Percentiles rank a stretch among this genome's conserved stretches.
Evolutionary conservation across 2,797 vertebrate species (phyloP).

Genomic region (Hippopotamyrus pictus): DNA sequence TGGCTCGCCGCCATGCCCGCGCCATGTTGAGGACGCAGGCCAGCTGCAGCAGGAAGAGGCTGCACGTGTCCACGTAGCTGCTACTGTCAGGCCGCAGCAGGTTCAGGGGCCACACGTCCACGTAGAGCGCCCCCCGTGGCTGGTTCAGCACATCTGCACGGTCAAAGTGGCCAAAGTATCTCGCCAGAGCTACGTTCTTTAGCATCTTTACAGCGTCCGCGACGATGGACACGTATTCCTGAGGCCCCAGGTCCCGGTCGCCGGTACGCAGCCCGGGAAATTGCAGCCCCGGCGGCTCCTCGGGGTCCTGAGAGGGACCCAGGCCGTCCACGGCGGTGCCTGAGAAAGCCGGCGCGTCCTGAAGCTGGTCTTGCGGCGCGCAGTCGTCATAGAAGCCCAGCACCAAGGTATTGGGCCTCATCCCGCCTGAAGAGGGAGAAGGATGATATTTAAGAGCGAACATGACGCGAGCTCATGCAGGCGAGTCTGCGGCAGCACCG

Average conservation of each 20-base stretch:
- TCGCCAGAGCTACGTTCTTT: conserved; percentile 77
- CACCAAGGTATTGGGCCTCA: conserved; percentile 85
- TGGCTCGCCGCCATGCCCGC: conserved; percentile 69
- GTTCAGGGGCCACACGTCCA: conserved; percentile 85
- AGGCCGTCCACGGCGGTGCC: conserved; percentile 32
- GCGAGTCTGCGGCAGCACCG: conserved; percentile 36
- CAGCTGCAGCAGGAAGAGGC: conserved; percentile 82
- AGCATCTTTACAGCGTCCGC: conserved; percentile 84
- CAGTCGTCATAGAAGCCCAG: conserved; percentile 77
- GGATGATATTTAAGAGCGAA: conserved; percentile 4
- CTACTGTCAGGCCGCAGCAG: conserved; percentile 78
- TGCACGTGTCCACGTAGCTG: conserved; percentile 82
- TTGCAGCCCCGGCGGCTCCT: conserved; percentile 40
- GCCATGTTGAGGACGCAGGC: conserved; percentile 86
- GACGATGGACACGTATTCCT: conserved; percentile 78
- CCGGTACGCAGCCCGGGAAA: conserved; percentile 54
- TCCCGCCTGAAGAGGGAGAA: conserved; percentile 64
- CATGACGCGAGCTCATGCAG: not conserved
- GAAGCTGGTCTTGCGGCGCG: conserved; percentile 61
- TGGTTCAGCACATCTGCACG: conserved; percentile 43
- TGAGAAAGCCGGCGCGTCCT: conserved; percentile 38
- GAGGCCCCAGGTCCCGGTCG: conserved; percentile 46
- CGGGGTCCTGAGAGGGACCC: conserved; percentile 27
- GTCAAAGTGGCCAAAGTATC: conserved; percentile 73
- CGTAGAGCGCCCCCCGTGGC: conserved; percentile 43